A percentile compares a stretch with the other conserved stretches of the same genome.
phyloP scores from a whole-genome alignment of 2,888 invertebrate genomes.

The Syrphus vitripennis region DNA sequence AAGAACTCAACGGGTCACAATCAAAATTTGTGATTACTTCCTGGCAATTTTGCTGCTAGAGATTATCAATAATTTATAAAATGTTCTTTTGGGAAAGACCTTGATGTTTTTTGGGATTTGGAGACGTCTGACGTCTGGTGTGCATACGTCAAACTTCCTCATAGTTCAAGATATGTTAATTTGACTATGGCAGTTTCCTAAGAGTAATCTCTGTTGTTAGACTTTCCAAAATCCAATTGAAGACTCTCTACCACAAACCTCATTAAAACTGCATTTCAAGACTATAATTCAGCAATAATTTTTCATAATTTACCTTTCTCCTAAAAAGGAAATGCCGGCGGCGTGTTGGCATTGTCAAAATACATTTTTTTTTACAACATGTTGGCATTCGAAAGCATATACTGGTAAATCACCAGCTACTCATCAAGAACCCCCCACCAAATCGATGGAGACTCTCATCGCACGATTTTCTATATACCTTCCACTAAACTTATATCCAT shows the following conservation, averaged over 20 bases:
- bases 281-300: neutral
- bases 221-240: no score
- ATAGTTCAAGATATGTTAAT: no score
- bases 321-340: slow-evolving; percentile 39
- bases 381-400: slow-evolving; percentile 3
- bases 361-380: neutral
- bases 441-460: neutral
- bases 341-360: neutral
- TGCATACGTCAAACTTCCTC: no score
- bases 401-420: slow-evolving; percentile 39
- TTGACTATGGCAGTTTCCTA: no score
- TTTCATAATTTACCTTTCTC: slow-evolving; percentile 26
- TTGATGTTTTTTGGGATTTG: no score
- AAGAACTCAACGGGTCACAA: no score
- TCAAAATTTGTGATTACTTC: no score
- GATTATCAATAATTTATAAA: no score
- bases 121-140: no score
- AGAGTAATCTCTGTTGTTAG: no score
- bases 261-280: neutral
- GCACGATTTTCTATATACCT: slow-evolving; percentile 27
- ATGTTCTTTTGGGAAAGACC: no score
- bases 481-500: slow-evolving; percentile 51
- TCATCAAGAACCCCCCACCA: slow-evolving; percentile 2
- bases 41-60: no score
- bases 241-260: neutral